Base-by-base conservation (phyloP, 2,113 vertebrate genomes). In the Anser cygnoides region DNA sequence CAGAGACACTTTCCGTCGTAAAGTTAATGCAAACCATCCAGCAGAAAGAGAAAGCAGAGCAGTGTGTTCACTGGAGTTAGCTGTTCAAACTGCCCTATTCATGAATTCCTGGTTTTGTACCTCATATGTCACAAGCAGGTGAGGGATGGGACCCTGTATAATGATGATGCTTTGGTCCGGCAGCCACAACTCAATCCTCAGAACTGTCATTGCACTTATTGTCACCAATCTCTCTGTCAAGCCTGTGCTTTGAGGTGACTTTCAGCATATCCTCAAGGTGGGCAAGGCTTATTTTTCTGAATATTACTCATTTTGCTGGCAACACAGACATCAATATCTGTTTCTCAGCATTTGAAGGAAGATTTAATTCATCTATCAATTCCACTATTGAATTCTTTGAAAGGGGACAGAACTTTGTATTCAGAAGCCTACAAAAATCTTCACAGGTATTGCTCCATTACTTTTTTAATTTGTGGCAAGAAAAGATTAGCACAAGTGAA, bases 341-440 rank as follows among this genome's bases (percentile, higher is more conserved):
- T 46, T 95, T 77, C 78, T 77, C n/a, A 77, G 71, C 31, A 52
- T 92, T 72, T 78, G 62, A 86, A 65, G 46, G 49, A 88, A 71
- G 70, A 78, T 72, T 77, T 81, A 78, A 79, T 82, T 92, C 12
- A 46, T 92, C 90, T 92, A 84, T 93, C 85, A 90, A 62, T 72
- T 92, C 28, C 8, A 35, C 11, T 89, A 39, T 22, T 86, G 58
- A 93, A 75, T 86, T 86, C 16, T 90, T 94, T 90, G 72, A 70
- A 92, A 83, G 16, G 21, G 21, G 49, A 82, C n/a, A 81, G n/a
- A 67, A 57, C 52, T 81, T 84, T 94, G 25, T 43, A 19, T 54
- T 79, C 54, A 95, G 65, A 75, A 92, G 43, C 8, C 39, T 61
- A 50, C 41, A 92, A 92, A 90, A 88, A 68, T 41, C 46, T 89